phyloP scores from a whole-genome alignment of 2,888 invertebrate genomes.

The Muscina levida region DNA sequence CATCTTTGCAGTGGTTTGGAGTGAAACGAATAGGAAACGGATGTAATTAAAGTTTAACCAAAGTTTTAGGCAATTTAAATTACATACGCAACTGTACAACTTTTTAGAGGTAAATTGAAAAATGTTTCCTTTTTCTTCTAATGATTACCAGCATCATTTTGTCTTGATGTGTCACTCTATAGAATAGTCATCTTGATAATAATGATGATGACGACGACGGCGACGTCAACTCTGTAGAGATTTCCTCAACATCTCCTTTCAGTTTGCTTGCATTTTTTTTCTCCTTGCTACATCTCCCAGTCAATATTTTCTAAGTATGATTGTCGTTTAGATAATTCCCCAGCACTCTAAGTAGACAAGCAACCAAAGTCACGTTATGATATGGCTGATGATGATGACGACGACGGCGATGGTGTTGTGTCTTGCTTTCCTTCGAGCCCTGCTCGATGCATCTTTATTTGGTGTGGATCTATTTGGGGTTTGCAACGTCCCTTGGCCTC shows the following conservation, averaged over 20 bases:
- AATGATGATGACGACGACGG: slow-evolving; percentile 8
- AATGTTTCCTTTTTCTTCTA: too few relatives aligned
- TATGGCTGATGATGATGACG: slow-evolving; percentile 49
- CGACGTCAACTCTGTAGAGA: not conserved
- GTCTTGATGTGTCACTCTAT: too few relatives aligned
- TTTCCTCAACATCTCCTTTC: too few relatives aligned
- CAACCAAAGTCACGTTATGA: slow-evolving; percentile 60
- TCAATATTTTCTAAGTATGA: slow-evolving; percentile 51
- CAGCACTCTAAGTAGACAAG: slow-evolving; percentile 54
- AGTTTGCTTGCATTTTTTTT: too few relatives aligned
- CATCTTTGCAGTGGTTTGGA: too few relatives aligned
- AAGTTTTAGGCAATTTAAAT: too few relatives aligned
- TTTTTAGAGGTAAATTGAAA: too few relatives aligned
- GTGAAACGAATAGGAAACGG: too few relatives aligned
- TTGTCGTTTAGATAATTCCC: slow-evolving; percentile 60
- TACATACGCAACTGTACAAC: too few relatives aligned
- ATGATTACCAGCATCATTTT: too few relatives aligned
- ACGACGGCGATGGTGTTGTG: slow-evolving; percentile 35
- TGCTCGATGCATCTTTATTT: slow-evolving; percentile 10
- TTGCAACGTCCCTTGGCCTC: not conserved
- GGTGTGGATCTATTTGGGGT: not conserved
- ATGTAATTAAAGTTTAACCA: too few relatives aligned
- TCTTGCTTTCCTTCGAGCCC: slow-evolving; percentile 31
- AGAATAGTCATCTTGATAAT: too few relatives aligned
- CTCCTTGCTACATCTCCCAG: not conserved